A percentile compares a stretch with the other conserved stretches of the same genome.
Conservation (phyloP, 2,888 invertebrate genomes). For the Mesorhabditis spiculigera region DNA sequence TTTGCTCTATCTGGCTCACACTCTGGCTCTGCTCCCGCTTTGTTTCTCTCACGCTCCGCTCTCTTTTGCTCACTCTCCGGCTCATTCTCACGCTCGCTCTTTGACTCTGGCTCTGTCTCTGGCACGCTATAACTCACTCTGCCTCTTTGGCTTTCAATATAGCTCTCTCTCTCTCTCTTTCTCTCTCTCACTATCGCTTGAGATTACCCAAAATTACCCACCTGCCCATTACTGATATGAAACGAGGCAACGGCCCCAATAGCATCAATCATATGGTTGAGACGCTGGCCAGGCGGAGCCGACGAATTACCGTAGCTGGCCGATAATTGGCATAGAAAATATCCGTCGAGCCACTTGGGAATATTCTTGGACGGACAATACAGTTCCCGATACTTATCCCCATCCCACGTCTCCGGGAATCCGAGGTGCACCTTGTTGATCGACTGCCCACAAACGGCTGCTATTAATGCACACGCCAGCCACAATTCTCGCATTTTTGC, state of each 20-base stretch:
- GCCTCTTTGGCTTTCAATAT: too few relatives aligned
- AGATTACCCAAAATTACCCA: conserved; percentile 7
- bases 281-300: conserved; percentile 50
- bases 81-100: neutral
- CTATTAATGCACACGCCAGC: neutral
- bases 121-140: neutral
- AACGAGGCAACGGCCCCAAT: conserved; percentile 57
- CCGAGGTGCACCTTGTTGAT: conserved; percentile 32
- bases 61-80: too few relatives aligned
- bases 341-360: conserved; percentile 56
- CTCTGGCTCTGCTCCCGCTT: too few relatives aligned
- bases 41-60: too few relatives aligned
- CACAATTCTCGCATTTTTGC: neutral
- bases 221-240: conserved; percentile 53
- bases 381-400: conserved; percentile 54
- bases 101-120: neutral
- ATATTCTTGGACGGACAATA: conserved; percentile 56
- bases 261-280: conserved; percentile 58
- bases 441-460: neutral
- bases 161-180: too few relatives aligned
- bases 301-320: conserved; percentile 54
- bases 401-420: conserved; percentile 57
- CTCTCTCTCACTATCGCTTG: too few relatives aligned
- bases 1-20: too few relatives aligned
- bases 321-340: conserved; percentile 57